Percentiles rank a stretch among this genome's conserved stretches.
Evolutionary conservation across 2,113 vertebrate genomes (phyloP).

Genomic region (Sterrhoptilus dennistouni): DNA sequence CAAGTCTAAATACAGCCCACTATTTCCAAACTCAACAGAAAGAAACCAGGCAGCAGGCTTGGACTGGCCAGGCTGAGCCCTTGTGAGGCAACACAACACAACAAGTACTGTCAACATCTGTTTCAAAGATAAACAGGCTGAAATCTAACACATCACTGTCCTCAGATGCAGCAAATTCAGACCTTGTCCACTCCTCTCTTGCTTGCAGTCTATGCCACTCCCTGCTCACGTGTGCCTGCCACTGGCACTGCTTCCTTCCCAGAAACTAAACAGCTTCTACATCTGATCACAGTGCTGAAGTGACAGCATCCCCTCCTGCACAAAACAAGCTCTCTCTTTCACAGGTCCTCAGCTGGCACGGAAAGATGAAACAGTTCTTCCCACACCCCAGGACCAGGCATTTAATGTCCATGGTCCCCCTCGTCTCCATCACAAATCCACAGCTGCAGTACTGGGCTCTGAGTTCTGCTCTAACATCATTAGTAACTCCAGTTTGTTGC

Average conservation of each 20-base stretch:
- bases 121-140: neutral
- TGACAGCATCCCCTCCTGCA: neutral
- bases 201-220: neutral
- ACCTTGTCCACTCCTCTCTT: neutral
- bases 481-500: neutral
- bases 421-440: neutral
- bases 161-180: neutral
- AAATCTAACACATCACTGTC: neutral
- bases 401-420: neutral
- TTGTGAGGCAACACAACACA: neutral
- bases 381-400: neutral
- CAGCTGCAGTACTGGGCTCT: neutral
- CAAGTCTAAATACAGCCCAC: neutral
- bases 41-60: neutral
- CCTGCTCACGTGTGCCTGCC: rapidly evolving
- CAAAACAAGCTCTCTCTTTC: neutral
- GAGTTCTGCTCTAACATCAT: neutral
- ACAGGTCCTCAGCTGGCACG: neutral
- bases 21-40: neutral
- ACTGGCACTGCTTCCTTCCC: neutral
- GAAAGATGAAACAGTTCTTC: neutral
- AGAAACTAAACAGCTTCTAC: neutral
- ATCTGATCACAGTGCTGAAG: neutral
- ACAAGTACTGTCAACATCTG: neutral
- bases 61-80: neutral